Evolutionary conservation across 2,113 vertebrate species (phyloP).

Genomic region (Platichthys flesus): DNA sequence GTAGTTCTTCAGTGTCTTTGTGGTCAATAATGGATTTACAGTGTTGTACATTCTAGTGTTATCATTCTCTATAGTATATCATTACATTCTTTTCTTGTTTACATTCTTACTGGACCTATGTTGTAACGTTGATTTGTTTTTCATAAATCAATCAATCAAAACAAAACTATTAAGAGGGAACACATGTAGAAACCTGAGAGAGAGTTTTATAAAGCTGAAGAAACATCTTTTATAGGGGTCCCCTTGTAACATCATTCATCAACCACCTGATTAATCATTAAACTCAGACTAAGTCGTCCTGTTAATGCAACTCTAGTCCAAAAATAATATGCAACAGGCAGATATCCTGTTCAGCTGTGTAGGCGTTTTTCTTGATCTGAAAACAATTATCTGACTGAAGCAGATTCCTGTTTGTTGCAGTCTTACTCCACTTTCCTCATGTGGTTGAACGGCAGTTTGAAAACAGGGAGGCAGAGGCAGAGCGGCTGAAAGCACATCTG

Average conservation of each 20-base stretch:
- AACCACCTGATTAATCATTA: neutral
- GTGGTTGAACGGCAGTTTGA: neutral
- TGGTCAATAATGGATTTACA: no score
- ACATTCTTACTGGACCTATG: no score
- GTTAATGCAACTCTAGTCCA: neutral
- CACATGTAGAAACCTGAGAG: no score
- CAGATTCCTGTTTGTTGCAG: neutral
- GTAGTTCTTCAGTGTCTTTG: no score
- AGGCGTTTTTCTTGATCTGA: neutral
- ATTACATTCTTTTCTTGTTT: no score
- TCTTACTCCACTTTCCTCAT: neutral
- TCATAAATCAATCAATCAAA: no score
- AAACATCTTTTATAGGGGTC: neutral
- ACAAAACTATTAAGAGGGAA: no score
- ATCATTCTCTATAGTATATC: no score
- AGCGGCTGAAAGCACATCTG: neutral
- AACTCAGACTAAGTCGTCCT: neutral
- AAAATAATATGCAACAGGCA: neutral
- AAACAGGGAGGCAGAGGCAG: neutral
- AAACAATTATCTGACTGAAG: neutral
- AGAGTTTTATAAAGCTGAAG: no score
- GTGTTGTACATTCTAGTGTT: no score
- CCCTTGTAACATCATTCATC: no score
- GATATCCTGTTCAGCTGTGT: neutral
- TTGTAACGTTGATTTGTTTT: no score